Conservation (phyloP, 2,797 vertebrate species). For the Discoglossus pictus region DNA sequence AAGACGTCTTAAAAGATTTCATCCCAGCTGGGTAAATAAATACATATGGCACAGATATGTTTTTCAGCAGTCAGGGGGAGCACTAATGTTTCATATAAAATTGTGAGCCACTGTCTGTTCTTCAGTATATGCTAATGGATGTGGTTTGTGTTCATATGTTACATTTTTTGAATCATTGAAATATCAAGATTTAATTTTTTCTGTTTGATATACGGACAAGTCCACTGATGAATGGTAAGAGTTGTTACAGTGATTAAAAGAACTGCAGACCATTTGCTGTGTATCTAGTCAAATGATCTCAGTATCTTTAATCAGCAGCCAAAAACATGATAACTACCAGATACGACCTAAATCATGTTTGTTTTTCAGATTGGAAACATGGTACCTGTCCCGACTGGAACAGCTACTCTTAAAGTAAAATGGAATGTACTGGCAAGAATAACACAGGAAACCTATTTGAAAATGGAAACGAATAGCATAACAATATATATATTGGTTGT, state of each 20-base stretch:
- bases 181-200: conserved; percentile 21
- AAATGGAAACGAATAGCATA: too few species aligned
- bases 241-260: conserved; percentile 42
- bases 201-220: conserved; percentile 23
- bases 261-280: conserved; percentile 27
- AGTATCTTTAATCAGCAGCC: conserved; percentile 45
- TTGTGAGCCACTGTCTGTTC: conserved; percentile 1
- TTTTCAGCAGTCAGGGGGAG: background rate
- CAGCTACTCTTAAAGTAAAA: background rate
- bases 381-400: conserved; percentile 23
- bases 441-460: too few species aligned
- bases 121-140: conserved; percentile 6
- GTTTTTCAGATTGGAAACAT: conserved; percentile 38
- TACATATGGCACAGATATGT: conserved; percentile 27
- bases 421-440: too few species aligned
- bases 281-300: conserved; percentile 40
- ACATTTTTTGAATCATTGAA: conserved; percentile 13
- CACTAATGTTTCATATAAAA: conserved; percentile 1
- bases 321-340: conserved; percentile 47
- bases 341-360: conserved; percentile 20
- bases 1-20: conserved; percentile 35
- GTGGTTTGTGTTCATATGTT: conserved; percentile 23
- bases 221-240: conserved; percentile 21
- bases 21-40: conserved; percentile 49
- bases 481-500: too few species aligned